Conservation (phyloP, 2,888 invertebrate species). For the Agonum fuliginosum region DNA sequence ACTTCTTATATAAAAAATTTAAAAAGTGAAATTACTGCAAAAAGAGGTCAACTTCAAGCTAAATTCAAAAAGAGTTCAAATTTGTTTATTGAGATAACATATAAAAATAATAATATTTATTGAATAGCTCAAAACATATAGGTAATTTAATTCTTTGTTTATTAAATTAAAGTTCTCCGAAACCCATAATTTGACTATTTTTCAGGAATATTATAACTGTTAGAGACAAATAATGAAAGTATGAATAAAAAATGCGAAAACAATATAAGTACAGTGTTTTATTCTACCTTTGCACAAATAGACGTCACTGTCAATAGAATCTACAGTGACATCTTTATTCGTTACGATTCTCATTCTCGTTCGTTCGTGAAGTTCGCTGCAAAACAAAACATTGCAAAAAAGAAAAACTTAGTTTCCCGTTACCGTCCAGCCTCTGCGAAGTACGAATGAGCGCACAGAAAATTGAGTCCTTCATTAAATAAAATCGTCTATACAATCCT, state of each 20-base stretch:
- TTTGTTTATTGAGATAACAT: no score
- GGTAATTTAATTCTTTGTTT: no score
- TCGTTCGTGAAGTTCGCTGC: background rate
- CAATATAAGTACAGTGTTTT: background rate
- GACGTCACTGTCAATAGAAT: slow-evolving; percentile 1
- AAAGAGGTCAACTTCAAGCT: no score
- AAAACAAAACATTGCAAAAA: background rate
- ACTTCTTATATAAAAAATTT: no score
- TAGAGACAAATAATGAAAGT: background rate
- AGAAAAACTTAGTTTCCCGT: background rate
- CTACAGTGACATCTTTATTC: slow-evolving; percentile 18
- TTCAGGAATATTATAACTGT: no score
- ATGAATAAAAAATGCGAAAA: background rate
- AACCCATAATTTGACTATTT: no score
- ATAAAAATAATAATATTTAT: no score
- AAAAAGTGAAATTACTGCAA: no score
- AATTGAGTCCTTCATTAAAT: slow-evolving; percentile 18
- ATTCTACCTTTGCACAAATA: slow-evolving; percentile 1
- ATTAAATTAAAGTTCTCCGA: no score
- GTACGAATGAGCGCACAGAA: background rate
- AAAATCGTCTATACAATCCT: background rate
- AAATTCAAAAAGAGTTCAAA: no score
- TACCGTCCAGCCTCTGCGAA: no score
- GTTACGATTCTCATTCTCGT: background rate
- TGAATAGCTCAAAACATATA: no score